phyloP scores from a whole-genome alignment of 2,888 invertebrate genomes.

The Stratiomys singularior region DNA sequence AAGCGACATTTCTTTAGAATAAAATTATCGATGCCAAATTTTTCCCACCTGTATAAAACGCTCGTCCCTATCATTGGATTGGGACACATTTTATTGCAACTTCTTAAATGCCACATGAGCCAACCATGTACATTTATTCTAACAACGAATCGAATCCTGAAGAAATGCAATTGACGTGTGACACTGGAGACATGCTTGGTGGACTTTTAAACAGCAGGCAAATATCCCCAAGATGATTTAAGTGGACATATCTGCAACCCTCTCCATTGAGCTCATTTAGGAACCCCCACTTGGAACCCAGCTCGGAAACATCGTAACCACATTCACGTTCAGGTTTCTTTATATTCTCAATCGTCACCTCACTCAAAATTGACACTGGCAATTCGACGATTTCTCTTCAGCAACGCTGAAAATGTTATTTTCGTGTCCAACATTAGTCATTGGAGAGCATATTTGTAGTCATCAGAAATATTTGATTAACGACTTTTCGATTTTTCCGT shows the following conservation, averaged over 20 bases:
- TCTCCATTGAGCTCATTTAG: background rate
- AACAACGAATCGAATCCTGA: too few species aligned
- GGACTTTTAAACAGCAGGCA: background rate
- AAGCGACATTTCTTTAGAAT: too few species aligned
- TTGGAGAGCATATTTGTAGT: background rate
- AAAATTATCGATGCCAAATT: background rate
- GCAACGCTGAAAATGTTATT: background rate
- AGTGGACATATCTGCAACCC: background rate
- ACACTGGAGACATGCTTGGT: background rate
- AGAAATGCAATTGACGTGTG: background rate
- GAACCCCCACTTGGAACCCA: too few species aligned
- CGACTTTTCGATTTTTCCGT: background rate
- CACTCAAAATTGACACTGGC: background rate
- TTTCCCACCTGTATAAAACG: too few species aligned
- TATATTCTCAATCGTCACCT: background rate
- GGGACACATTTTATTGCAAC: too few species aligned
- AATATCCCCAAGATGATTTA: background rate
- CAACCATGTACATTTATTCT: too few species aligned
- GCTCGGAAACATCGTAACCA: background rate
- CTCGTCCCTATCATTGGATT: background rate
- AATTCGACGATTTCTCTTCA: background rate
- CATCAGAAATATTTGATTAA: conserved; percentile 2
- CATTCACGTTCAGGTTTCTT: background rate
- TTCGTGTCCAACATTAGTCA: conserved; percentile 22
- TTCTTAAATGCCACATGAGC: too few species aligned